Evolutionary conservation across 2,888 invertebrate species (phyloP), one percentile per base, ranked within the genome.

Genomic region (Pasiphila rectangulata): DNA sequence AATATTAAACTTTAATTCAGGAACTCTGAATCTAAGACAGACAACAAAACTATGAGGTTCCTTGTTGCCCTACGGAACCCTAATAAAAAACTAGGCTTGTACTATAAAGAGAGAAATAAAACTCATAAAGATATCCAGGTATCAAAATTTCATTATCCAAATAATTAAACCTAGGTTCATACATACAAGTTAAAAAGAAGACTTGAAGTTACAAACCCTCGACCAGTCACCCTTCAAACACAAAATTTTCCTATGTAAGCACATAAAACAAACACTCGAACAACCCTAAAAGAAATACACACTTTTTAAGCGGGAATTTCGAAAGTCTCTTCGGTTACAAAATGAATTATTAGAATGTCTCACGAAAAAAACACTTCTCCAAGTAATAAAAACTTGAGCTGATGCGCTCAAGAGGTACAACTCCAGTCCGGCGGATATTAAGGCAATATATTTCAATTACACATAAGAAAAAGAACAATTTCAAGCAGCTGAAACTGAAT

Each of bases 381-480:
- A 64, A 82, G 83, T 87, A 87, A 87, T 87, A 85, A 88, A 88
- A 88, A 83, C 83, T 85, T 78, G 63, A 78, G 78, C 76, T 80
- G 84, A 84, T 85, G 84, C 79, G 80, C 83, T 83, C 75, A 70
- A 84, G 83, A 79, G 79, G 79, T 70, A 71, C 75, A n/a, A 75
- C 79, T 77, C 79, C 74, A 77, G 86, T 79, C 84, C 83, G 75
- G 69, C 79, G 85, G 85, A 87, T 87, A 88, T 87, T 87, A 85
- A 81, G 79, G 85, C 85, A 88, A 88, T 88, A 86, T 86, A 88
- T 88, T 86, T 88, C 87, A 88, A 88, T 88, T 88, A 88, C 87
- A 86, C 79, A 81, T 84, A 84, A 86, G 87, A 87, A 87, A 87
- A 87, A 88, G 86, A 85, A 81, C 86, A 84, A 88, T 85, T 83